Base-by-base conservation (phyloP, 2,888 invertebrate species). In the Marasmarcha lunaedactyla region DNA sequence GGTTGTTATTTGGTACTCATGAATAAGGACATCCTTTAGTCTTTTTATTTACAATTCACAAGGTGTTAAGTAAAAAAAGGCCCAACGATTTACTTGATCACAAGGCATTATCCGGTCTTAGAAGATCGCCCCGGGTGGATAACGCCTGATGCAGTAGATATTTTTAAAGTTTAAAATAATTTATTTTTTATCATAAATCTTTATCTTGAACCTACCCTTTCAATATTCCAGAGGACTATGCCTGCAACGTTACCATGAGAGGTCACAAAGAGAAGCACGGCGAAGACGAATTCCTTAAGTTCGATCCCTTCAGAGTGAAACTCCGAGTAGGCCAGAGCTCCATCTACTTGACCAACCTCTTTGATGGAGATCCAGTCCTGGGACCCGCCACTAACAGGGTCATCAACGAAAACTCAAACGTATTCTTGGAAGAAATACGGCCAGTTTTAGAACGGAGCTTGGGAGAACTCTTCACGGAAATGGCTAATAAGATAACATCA, bases 401-500 rank as follows among this genome's bases (percentile, higher is more conserved):
- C 36, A 78, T 91, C 43, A 89, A 88, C 51, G 87, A 89, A 33
- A 90, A 90, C 62, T 87, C 88, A 5, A 86, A 86, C 44, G 68
- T 89, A 1, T 87, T 91, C 52, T 55, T 90, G n/a, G 84, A 87
- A 45, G 89, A 90, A 68, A 85, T 91, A 48, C 85, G 83, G 46
- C 90, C 90, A 5, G 87, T 86, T 14, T 57, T 90, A 54, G 90
- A 90, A 54, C 67, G 79, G 34, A 84, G 88, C 11, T 74, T 90
- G 34, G 85, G 87, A 1, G 86, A 88, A 36, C 85, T 89, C 42
- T 89, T 91, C 51, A 89, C 89, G 0, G 86, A 87, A 46, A 88
- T 90, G 56, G 88, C 90, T 0, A 90, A 90, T 54, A 88, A 86
- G 61, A 89, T 91, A 44, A 89, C 89, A 0, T 77, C 85, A 10